Evolutionary conservation across 1,140 invertebrate genomes (phyloP), one percentile per base, ranked within the genome.

Genomic region (Diorhabda elongata): DNA sequence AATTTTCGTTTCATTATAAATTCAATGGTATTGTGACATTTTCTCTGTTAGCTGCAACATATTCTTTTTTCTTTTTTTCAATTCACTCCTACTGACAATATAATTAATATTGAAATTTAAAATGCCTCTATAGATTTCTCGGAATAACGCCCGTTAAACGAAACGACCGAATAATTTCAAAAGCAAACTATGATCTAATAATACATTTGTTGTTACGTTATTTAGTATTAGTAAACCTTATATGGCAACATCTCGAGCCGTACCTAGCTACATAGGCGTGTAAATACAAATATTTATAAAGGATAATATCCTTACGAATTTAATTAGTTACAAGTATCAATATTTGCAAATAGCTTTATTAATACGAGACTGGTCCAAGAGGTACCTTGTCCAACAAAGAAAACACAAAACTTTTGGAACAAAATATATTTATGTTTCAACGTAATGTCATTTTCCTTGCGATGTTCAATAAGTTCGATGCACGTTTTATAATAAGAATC

Each of bases 141-240:
- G n/a, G 47, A 52, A 52, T 52, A 52, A 52, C 47, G 47, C 47
- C 47, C 47, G 47, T 52, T 52, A 52, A 52, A 52, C 47, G 47
- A 52, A 52, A 52, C 47, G 47, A 52, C 47, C 47, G 47, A 52
- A 52, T 52, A 52, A 52, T 52, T 52, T 52, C 47, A 6, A 52
- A 41, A 61, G 42, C 59, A 44, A 65, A 47, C 41, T 67, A 60
- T 67, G 65, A 67, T 67, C 65, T 67, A 67, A 67, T 67, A 67
- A 67, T 67, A 60, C 58, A 67, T 43, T 60, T 67, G 58, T 65
- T 43, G 44, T 65, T 65, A 58, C 64, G 64, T 43, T 57, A 62
- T 11, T 42, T 59, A 52, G 47, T 52, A 60, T 47, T 9, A 60
- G 52, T 60, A 67, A 26, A 44, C 65, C 65, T 59, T 67, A 67